A percentile compares a stretch with the other conserved stretches of the same genome.
These are phyloP conservation scores for Drosophila antonietae DNA, from an alignment of 2,888 invertebrate species.

Conservation along the genomic window DNA sequence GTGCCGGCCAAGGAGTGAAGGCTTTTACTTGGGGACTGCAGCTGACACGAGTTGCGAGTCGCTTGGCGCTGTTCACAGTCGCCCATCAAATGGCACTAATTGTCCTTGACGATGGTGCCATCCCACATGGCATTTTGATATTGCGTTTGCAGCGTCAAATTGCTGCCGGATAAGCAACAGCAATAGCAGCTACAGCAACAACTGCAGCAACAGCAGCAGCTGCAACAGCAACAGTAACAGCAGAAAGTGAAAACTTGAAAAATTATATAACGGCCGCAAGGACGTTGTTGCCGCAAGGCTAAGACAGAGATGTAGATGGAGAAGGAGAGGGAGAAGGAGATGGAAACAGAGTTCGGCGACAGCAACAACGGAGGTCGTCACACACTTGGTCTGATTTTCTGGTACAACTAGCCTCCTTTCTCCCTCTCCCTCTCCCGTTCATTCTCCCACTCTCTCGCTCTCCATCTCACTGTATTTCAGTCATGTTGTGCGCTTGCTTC, in stretches of 20 bases:
- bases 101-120: constrained; percentile 73
- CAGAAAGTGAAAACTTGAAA: constrained; percentile 77
- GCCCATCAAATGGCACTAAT: constrained; percentile 73
- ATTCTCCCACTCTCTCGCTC: neutral
- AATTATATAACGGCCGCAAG: constrained; percentile 79
- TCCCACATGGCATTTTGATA: constrained; percentile 72
- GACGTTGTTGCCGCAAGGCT: constrained; percentile 76
- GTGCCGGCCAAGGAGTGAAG: neutral
- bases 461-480: neutral
- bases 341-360: constrained; percentile 36
- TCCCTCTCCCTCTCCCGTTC: constrained; percentile 3
- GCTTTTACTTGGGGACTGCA: constrained; percentile 8
- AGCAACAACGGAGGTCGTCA: constrained; percentile 67
- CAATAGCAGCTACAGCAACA: constrained; percentile 39
- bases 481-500: constrained; percentile 45
- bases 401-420: constrained; percentile 24
- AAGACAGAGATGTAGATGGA: neutral
- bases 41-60: constrained; percentile 16
- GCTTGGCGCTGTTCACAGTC: constrained; percentile 31
- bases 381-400: constrained; percentile 76
- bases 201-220: constrained; percentile 24
- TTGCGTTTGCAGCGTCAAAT: constrained; percentile 69
- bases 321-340: neutral
- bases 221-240: constrained; percentile 38
- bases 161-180: constrained; percentile 70